Evolutionary conservation across 2,113 vertebrate genomes (phyloP), one percentile per base, ranked within the genome.

Genomic region (Bos taurus): DNA sequence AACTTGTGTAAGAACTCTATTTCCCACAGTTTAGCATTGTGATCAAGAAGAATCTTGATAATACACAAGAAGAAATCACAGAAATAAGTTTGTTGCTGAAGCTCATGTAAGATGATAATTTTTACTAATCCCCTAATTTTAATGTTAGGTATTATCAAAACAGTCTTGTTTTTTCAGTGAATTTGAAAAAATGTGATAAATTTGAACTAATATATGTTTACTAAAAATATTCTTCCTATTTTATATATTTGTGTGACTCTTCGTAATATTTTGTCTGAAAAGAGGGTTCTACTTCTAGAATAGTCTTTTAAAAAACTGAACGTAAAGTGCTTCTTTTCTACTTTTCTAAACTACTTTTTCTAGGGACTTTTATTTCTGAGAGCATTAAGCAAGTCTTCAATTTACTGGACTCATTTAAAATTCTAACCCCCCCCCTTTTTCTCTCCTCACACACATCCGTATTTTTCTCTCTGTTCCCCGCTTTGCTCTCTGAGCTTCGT

Each of bases 131-230:
- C 60, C 25, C 9, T 87, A 82, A 57, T 86, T 85, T 94, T 83
- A 94, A 90, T 71, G 95, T 82, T 82, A n/a, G 28, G 40, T 77
- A 13, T 91, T 91, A 85, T 91, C 59, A 82, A 59, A 95, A 93
- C 25, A 97, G 71, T 12, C 71, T 94, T 96, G 48, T 43, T 71
- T 96, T 87, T 90, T 93, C 78, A 80, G 14, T 89, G 43, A 64
- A 90, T 95, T 87, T 74, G 4, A 60, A 64, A 89, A 91, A 88
- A 80, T 84, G 16, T 85, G 60, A 95, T 78, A 83, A 94, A 78
- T 80, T 52, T 83, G 80, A 98, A 95, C 43, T 80, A 56, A 78
- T 88, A 36, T 64, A 86, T 71, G 6, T 74, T 95, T 89, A 83
- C 4, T 90, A 86, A 89, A 92, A 91, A 91, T 92, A 64, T 36